A percentile compares a stretch with the other conserved stretches of the same genome.
phyloP scores from a whole-genome alignment of 1,140 invertebrate genomes.

The Papilio polytes region DNA sequence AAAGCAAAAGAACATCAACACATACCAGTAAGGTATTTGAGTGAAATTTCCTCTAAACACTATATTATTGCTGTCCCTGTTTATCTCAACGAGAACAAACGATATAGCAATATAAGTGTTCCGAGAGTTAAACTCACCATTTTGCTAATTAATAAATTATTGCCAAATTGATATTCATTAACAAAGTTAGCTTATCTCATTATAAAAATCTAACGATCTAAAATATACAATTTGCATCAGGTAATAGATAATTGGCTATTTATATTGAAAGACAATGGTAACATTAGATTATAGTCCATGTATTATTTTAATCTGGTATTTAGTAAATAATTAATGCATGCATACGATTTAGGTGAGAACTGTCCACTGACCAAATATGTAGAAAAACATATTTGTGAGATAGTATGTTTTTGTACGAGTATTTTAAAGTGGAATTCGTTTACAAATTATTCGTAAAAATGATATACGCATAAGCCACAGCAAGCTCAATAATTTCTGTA shows the following conservation, averaged over 20 bases:
- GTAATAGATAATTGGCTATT: not conserved
- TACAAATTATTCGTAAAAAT: not conserved
- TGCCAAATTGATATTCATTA: constrained; percentile 20
- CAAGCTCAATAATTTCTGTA: not conserved
- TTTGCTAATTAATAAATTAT: constrained; percentile 27
- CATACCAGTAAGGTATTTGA: not conserved
- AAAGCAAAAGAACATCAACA: not conserved
- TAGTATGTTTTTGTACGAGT: no score
- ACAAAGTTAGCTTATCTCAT: constrained; percentile 13
- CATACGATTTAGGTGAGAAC: not conserved
- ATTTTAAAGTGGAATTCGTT: no score
- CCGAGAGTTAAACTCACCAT: not conserved
- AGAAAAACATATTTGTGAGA: not conserved
- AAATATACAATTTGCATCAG: constrained; percentile 21
- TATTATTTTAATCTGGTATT: not conserved
- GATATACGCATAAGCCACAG: not conserved
- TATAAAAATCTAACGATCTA: constrained; percentile 4
- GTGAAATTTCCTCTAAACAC: not conserved
- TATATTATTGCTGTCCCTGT: not conserved
- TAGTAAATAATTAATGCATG: not conserved
- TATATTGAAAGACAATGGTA: constrained; percentile 26
- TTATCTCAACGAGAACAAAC: not conserved
- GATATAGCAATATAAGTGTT: not conserved
- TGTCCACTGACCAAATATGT: not conserved
- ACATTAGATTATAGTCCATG: not conserved